Percentiles rank a stretch among this genome's conserved stretches.
Evolutionary conservation across 1,140 invertebrate species (phyloP).

Genomic region (Maconellicoccus hirsutus): DNA sequence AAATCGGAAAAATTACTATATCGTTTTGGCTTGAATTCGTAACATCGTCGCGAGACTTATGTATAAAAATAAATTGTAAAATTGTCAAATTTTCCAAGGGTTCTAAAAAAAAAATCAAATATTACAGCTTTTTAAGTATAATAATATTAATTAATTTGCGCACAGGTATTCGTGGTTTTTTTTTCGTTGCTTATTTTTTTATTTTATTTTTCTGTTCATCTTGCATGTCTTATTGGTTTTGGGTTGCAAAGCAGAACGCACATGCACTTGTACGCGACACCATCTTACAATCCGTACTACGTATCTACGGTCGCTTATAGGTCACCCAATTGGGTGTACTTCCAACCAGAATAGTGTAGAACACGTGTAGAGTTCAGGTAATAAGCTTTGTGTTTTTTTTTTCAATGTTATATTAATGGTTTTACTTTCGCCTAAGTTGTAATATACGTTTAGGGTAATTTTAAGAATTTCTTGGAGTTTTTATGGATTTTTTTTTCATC

Average conservation of each 20-base stretch:
- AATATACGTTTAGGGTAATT: neutral
- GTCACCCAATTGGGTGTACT: slow-evolving; percentile 14
- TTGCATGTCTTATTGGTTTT: slow-evolving; percentile 18
- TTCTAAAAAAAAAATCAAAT: too few species aligned
- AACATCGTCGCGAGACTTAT: too few species aligned
- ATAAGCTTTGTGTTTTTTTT: neutral
- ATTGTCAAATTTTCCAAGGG: too few species aligned
- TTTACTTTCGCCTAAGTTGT: neutral
- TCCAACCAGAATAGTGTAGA: slow-evolving; percentile 5
- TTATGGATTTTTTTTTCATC: too few species aligned
- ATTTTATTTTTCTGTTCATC: neutral
- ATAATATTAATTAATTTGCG: too few species aligned
- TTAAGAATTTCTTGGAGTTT: too few species aligned
- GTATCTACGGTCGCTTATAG: slow-evolving; percentile 19
- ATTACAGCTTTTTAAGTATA: too few species aligned
- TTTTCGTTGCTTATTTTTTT: slow-evolving; percentile 11
- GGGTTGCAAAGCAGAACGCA: slow-evolving; percentile 20
- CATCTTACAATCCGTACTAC: slow-evolving; percentile 16
- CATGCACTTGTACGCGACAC: slow-evolving; percentile 17
- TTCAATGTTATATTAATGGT: neutral
- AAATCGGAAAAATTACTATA: too few species aligned
- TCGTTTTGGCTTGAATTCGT: too few species aligned
- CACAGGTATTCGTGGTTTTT: neutral
- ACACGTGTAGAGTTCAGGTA: neutral
- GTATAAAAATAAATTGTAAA: too few species aligned